These are phyloP conservation scores for Orientallactaga bullata DNA, from an alignment of 2,113 vertebrate species.

Conservation along the genomic window DNA sequence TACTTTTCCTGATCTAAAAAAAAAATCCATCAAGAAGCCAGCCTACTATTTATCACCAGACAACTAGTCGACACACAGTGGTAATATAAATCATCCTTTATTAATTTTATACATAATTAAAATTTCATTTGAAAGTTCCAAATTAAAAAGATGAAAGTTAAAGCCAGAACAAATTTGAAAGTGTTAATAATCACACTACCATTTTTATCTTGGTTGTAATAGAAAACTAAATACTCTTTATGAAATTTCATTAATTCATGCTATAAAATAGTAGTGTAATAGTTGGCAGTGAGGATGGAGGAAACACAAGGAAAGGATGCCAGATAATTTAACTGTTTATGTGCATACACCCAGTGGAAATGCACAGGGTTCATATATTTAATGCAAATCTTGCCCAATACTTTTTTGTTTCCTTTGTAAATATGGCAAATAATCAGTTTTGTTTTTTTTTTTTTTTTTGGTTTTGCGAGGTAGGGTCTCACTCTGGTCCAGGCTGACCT, in stretches of 20 bases:
- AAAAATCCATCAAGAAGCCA: slow-evolving; percentile 61
- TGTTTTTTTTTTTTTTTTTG: too few species aligned
- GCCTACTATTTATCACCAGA: slow-evolving; percentile 56
- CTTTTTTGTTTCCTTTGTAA: slow-evolving; percentile 30
- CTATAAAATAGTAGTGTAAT: slow-evolving; percentile 57
- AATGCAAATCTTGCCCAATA: not conserved
- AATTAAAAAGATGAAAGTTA: slow-evolving; percentile 65
- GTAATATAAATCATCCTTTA: slow-evolving; percentile 70
- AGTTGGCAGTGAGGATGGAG: not conserved
- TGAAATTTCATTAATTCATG: slow-evolving; percentile 73
- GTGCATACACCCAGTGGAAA: not conserved
- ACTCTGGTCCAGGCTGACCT: too few species aligned
- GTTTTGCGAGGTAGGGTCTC: too few species aligned
- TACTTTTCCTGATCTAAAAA: slow-evolving; percentile 62
- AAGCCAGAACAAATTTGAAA: slow-evolving; percentile 70
- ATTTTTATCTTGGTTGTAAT: slow-evolving; percentile 57
- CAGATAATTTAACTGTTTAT: slow-evolving; percentile 18
- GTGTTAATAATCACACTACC: slow-evolving; percentile 52
- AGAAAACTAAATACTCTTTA: slow-evolving; percentile 65
- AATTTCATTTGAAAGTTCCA: slow-evolving; percentile 70
- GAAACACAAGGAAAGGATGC: not conserved
- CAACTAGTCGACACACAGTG: not conserved
- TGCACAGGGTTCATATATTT: slow-evolving; percentile 18
- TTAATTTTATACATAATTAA: slow-evolving; percentile 79
- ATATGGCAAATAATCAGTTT: slow-evolving; percentile 18